A percentile compares a stretch with the other conserved stretches of the same genome.
These are phyloP conservation scores for Furcifer pardalis DNA, from an alignment of 2,797 vertebrate genomes.

Conservation along the genomic window DNA sequence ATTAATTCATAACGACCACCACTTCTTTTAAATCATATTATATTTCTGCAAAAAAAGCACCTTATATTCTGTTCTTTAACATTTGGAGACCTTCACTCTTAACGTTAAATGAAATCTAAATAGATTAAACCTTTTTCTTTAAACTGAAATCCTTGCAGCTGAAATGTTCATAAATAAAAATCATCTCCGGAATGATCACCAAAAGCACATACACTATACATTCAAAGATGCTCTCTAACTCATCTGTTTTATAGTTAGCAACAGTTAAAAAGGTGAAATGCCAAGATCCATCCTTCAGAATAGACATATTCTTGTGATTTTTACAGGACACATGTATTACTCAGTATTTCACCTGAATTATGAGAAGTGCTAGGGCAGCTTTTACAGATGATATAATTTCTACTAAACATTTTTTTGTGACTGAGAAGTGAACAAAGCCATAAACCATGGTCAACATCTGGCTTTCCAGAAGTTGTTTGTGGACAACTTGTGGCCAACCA, in stretches of 20 bases:
- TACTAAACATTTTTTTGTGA: not conserved
- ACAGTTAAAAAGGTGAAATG: not conserved
- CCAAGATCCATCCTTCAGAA: not conserved
- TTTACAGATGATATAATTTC: not conserved
- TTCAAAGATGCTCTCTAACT: slow-evolving; percentile 20
- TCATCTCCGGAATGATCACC: not conserved
- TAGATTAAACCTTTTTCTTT: slow-evolving; percentile 17
- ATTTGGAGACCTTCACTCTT: slow-evolving; percentile 32
- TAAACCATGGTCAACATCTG: too few relatives aligned
- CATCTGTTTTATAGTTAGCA: slow-evolving; percentile 3
- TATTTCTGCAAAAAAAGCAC: slow-evolving; percentile 30
- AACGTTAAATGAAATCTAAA: slow-evolving; percentile 39
- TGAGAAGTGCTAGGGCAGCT: not conserved
- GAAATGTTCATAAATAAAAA: slow-evolving; percentile 22
- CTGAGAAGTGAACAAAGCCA: not conserved
- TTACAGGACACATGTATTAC: not conserved
- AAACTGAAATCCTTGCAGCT: slow-evolving; percentile 30
- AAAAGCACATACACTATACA: not conserved
- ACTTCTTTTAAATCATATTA: slow-evolving; percentile 8
- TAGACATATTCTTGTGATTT: not conserved
- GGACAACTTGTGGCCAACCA: too few relatives aligned
- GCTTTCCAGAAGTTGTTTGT: too few relatives aligned
- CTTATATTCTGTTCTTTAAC: slow-evolving; percentile 33
- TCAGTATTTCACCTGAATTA: not conserved
- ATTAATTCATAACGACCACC: slow-evolving; percentile 45